These are phyloP conservation scores for Dolomedes plantarius DNA, from an alignment of 2,888 invertebrate species.

Conservation along the genomic window DNA sequence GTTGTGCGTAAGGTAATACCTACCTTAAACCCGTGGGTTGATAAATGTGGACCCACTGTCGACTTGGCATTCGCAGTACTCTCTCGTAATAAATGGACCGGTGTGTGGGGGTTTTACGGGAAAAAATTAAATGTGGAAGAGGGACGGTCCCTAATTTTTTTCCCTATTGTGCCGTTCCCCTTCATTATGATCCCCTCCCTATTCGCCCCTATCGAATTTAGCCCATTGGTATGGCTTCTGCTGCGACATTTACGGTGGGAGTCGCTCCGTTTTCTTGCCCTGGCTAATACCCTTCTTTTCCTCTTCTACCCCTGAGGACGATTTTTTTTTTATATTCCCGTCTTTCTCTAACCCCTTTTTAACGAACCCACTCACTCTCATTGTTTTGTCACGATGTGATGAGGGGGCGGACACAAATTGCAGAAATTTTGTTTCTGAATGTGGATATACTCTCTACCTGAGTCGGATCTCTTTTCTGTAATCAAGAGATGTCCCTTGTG, in stretches of 20 bases:
- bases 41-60: slow-evolving; percentile 46
- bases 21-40: slow-evolving; percentile 27
- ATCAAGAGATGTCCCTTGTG: too few species aligned
- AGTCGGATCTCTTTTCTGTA: too few species aligned
- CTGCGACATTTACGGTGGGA: slow-evolving; percentile 35
- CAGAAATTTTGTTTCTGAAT: too few species aligned
- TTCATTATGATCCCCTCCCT: slow-evolving; percentile 37
- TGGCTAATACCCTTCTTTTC: neutral
- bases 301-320: neutral
- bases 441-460: too few species aligned
- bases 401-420: neutral
- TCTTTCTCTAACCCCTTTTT: slow-evolving; percentile 37
- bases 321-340: neutral
- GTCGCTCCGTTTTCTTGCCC: slow-evolving; percentile 38
- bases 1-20: slow-evolving; percentile 23
- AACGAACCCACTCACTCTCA: slow-evolving; percentile 35
- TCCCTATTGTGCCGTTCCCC: slow-evolving; percentile 25
- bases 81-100: slow-evolving; percentile 47
- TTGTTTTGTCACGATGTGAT: slow-evolving; percentile 7
- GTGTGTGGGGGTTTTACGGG: neutral
- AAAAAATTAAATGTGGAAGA: slow-evolving; percentile 22
- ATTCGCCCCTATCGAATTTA: slow-evolving; percentile 62
- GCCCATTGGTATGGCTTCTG: slow-evolving; percentile 62
- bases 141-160: slow-evolving; percentile 23
- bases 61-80: slow-evolving; percentile 49